phyloP scores from a whole-genome alignment of 2,113 vertebrate species.

The Hyla sarda region DNA sequence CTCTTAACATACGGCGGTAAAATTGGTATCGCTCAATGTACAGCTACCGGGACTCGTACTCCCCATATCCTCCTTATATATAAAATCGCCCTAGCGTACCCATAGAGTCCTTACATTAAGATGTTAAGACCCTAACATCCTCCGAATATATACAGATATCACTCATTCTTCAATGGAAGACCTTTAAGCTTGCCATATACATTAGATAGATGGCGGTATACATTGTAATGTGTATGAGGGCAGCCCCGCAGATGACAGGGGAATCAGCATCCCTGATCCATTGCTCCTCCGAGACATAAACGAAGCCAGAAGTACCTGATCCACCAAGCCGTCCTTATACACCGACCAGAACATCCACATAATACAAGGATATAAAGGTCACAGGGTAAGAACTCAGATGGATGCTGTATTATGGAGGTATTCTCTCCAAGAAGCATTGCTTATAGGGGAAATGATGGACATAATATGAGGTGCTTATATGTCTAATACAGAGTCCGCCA shows the following conservation, averaged over 20 bases:
- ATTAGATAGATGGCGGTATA: neutral
- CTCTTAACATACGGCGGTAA: neutral
- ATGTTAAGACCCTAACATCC: neutral
- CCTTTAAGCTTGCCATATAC: neutral
- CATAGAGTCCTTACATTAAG: neutral
- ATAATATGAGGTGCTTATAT: no score
- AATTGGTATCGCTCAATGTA: neutral
- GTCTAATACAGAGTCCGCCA: no score
- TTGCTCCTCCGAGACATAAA: neutral
- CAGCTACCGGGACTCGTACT: neutral
- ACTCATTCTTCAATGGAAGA: no score
- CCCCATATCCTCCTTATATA: neutral
- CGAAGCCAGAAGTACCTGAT: no score
- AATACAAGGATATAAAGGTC: neutral
- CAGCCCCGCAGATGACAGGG: neutral
- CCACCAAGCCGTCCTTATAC: neutral
- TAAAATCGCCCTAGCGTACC: neutral
- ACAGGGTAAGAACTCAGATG: no score
- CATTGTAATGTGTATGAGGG: neutral
- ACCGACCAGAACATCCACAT: neutral
- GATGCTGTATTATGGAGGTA: no score
- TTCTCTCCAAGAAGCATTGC: no score
- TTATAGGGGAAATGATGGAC: no score
- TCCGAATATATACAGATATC: slow-evolving; percentile 17
- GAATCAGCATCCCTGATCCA: neutral